phyloP scores from a whole-genome alignment of 2,888 invertebrate genomes.

The Aelia acuminata region DNA sequence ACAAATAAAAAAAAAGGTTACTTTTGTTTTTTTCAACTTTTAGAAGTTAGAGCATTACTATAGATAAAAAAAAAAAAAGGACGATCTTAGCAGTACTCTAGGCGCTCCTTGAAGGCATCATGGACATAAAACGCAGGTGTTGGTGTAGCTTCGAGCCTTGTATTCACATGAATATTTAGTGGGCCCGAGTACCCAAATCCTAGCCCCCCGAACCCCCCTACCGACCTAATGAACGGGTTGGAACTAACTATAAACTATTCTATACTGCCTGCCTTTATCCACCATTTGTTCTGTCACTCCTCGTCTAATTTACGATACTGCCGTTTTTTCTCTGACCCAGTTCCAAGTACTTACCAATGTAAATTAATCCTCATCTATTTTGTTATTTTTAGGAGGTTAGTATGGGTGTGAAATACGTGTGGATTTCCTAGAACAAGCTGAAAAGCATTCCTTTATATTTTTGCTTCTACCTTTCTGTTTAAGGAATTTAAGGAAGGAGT shows the following conservation, averaged over 20 bases:
- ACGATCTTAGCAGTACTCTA: not conserved
- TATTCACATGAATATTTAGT: conserved; percentile 37
- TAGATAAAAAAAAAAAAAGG: not conserved
- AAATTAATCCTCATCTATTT: not conserved
- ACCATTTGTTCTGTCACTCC: not conserved
- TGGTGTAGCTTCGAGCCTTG: not conserved
- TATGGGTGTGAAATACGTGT: too few species aligned
- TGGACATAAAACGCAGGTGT: conserved; percentile 5
- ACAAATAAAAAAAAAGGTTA: too few species aligned
- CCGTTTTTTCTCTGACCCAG: not conserved
- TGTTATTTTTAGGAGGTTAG: too few species aligned
- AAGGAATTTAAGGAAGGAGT: too few species aligned
- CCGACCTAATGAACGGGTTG: not conserved
- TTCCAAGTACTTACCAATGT: not conserved
- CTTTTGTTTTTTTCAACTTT: not conserved
- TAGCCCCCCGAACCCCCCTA: not conserved
- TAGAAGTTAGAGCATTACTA: not conserved
- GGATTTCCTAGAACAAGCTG: too few species aligned
- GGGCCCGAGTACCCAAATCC: not conserved
- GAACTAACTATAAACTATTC: not conserved
- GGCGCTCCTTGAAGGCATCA: not conserved
- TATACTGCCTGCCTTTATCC: not conserved
- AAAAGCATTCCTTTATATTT: too few species aligned
- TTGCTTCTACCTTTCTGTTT: too few species aligned
- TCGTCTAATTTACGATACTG: not conserved